A percentile compares a stretch with the other conserved stretches of the same genome.
Evolutionary conservation across 2,888 invertebrate species (phyloP).

Genomic region (Dolichopus griseipennis): DNA sequence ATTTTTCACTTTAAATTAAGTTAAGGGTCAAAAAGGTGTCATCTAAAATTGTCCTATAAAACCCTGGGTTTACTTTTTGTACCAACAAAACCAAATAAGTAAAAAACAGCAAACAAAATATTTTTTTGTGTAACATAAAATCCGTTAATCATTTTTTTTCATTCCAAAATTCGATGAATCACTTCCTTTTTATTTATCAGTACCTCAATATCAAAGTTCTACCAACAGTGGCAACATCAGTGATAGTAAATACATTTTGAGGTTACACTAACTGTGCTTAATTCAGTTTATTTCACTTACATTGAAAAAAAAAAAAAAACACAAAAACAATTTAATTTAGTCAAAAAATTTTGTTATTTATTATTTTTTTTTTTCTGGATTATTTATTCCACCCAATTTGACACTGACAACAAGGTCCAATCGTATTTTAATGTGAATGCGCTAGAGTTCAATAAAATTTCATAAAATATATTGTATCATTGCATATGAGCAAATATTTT

Average conservation of each 20-base stretch:
- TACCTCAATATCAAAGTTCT: too few species aligned
- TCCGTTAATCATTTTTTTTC: neutral
- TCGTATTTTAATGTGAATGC: neutral
- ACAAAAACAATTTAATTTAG: neutral
- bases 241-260: neutral
- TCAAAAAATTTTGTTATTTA: neutral
- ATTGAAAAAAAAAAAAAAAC: neutral
- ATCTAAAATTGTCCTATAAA: neutral
- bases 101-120: neutral
- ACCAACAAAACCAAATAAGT: neutral
- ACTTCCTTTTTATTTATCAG: neutral
- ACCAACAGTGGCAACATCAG: neutral
- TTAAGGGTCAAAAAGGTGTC: conserved; percentile 1
- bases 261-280: neutral
- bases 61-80: too few species aligned
- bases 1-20: neutral
- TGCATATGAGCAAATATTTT: neutral
- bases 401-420: conserved; percentile 4
- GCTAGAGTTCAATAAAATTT: neutral
- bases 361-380: neutral
- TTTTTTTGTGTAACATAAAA: neutral
- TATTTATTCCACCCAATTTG: conserved; percentile 2
- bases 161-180: neutral
- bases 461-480: neutral
- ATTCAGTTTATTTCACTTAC: neutral